Evolutionary conservation across 2,888 invertebrate genomes (phyloP).

Genomic region (Molorchus minor): DNA sequence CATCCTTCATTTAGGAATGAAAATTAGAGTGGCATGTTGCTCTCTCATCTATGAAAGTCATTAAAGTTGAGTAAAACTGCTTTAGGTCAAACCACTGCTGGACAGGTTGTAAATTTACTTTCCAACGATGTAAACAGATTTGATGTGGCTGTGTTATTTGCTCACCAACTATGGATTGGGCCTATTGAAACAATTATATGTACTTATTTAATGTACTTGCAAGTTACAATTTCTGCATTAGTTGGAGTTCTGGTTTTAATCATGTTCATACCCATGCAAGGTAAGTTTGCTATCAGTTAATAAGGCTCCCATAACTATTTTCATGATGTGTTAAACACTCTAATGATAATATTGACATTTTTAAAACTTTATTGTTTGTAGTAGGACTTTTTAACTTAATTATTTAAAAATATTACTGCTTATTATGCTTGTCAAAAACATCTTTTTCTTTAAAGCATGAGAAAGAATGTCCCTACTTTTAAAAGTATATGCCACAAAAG

Average conservation of each 20-base stretch:
- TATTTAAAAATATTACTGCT: too few species aligned
- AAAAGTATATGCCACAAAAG: too few species aligned
- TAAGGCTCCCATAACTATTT: too few species aligned
- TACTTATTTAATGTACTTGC: constrained; percentile 75
- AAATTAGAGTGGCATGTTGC: constrained; percentile 83
- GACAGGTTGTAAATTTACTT: constrained; percentile 84
- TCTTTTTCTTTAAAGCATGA: too few species aligned
- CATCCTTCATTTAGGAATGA: constrained; percentile 84
- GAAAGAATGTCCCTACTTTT: too few species aligned
- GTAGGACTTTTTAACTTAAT: too few species aligned
- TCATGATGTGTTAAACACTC: too few species aligned
- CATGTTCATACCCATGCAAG: constrained; percentile 63
- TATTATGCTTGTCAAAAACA: too few species aligned
- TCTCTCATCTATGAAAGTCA: constrained; percentile 82
- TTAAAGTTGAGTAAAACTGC: constrained; percentile 70
- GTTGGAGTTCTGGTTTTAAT: constrained; percentile 68
- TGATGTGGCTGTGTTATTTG: constrained; percentile 81
- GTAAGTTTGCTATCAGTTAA: too few species aligned
- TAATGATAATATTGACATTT: too few species aligned
- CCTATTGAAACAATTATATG: constrained; percentile 81
- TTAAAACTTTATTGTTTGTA: too few species aligned
- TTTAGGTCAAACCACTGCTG: constrained; percentile 77
- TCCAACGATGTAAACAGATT: constrained; percentile 94
- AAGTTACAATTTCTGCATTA: constrained; percentile 67
- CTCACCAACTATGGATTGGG: constrained; percentile 84